Base-by-base conservation (phyloP, 1,140 invertebrate species). In the Chrysopa pallens region DNA sequence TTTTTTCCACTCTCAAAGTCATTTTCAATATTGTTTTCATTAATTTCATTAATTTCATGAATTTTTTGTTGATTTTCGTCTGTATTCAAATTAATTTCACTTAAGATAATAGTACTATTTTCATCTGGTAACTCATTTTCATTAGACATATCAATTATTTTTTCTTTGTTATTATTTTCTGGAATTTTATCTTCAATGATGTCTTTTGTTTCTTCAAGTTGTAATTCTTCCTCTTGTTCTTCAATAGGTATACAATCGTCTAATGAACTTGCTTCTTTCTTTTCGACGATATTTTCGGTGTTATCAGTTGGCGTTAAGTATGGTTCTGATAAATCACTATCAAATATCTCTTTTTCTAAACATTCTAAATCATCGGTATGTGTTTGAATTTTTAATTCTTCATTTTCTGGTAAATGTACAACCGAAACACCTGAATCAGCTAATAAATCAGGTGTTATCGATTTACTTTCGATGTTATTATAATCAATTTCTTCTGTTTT, bases 161-260 rank as follows among this genome's bases (percentile, higher is more conserved):
- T 52, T 54, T 61, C 61, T 48, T 62, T 53, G 46, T 53, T 59
- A 2, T 64, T 60, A 29, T 60, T 62, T 49, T 70, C 66, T 15
- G 64, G 53, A n/a, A 61, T 63, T 43, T 67, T 56, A 27, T 62
- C 62, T 28, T 65, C 50, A 40, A 69, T 66, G 39, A 64, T 57
- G 45, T 61, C 60, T n/a, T 66, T 61, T 36, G 66, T 65, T 39
- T 46, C 29, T 29, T 27, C n/a, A n/a, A n/a, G n/a, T n/a, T n/a
- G 27, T 39, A 39, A 17, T 4, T 33, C 40, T 35, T 29, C 29
- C 42, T 44, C 38, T 12, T 33, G 42, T n/a, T 37, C 45, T 36
- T 45, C 41, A 39, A 40, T 40, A 27, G 43, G 17, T 11, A 44
- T 46, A 6, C 44, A 42, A n/a, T 53, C 50, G 9, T 52, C 46